Percentiles rank a stretch among this genome's conserved stretches.
Conservation (phyloP, 2,113 vertebrate species). For the Psittacara wagleri region DNA sequence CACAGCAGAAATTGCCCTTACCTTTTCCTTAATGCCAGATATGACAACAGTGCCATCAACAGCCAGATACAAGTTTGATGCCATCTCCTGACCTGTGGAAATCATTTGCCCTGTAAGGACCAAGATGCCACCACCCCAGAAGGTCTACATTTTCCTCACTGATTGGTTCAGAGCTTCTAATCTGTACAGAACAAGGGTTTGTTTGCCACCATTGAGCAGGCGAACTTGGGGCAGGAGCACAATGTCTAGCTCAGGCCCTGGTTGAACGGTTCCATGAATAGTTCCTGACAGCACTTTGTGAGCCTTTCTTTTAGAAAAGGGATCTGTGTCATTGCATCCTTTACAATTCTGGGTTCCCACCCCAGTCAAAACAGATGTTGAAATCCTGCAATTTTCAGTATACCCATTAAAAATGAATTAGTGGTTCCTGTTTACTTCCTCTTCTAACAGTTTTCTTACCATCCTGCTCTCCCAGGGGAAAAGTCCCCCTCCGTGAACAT, state of each 20-base stretch:
- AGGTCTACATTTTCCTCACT: neutral
- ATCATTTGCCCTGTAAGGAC: neutral
- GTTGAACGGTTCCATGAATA: neutral
- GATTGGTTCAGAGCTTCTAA: neutral
- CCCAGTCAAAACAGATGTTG: neutral
- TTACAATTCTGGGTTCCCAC: neutral
- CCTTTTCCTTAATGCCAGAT: neutral
- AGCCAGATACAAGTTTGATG: neutral
- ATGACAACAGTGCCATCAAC: neutral
- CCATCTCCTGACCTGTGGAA: neutral
- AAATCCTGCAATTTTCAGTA: neutral
- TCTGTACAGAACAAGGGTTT: neutral
- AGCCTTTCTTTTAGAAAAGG: neutral
- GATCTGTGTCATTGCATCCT: neutral
- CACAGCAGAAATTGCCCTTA: neutral
- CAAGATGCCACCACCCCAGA: neutral
- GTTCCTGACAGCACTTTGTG: neutral
- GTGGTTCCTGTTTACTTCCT: neutral
- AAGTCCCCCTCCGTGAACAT: rapidly evolving
- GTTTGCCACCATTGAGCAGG: neutral
- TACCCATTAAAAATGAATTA: neutral
- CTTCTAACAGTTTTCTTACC: neutral
- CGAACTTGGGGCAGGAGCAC: neutral
- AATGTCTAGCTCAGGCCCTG: neutral
- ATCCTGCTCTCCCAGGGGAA: neutral